Evolutionary conservation across 92 coral and sea anemone species (phyloP), one percentile per base, ranked within the genome.

Genomic region (Actinostola sp.): DNA sequence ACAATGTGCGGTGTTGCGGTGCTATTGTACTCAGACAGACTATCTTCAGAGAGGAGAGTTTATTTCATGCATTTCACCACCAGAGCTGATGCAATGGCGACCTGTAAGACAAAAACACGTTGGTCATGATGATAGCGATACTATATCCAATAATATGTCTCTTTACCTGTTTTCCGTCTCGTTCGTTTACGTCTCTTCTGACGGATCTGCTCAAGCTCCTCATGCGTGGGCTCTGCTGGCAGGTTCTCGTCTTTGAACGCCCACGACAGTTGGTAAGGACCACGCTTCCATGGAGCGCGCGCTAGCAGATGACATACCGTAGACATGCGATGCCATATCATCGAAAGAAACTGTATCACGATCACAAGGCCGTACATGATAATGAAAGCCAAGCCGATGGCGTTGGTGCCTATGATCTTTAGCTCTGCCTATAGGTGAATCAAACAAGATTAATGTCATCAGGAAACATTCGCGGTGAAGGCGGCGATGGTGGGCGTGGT

Each of bases 201-300:
- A 7, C 98, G 87, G 25, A 93, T 65, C 20, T 61, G 72, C 19
- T 84, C 83, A 66, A 93, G 78, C 31, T 65, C 77, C 1, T 77
- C 71, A 1, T 82, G 90, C 10, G 66, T 77, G 20, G 98, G 98
- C 50, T 84, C 89, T 0, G 92, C 86, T 15, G 85, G 84, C 0
- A 94, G 92, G 42, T 93, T 79, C 1, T 46, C 71, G 36, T 94
- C 85, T 35, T 76, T 68, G 61, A 94, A 94, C 0, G 98, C 77
- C 90, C 87, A 94, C 27, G 63, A 72, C 79, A 77, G 78, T 21
- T 82, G 85, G 34, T 71, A 17, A n/a, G 76, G 87, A 11, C 97
- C 97, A 39, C 92, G 88, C 42, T 62, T 87, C 97, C 93, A 95
- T 20, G 99, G 96, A 28, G 99, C 97, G 27, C 99, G 97, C 28